Percentiles rank a stretch among this genome's conserved stretches.
These are phyloP conservation scores for Mamestra brassicae DNA, from an alignment of 2,888 invertebrate genomes.

Conservation along the genomic window DNA sequence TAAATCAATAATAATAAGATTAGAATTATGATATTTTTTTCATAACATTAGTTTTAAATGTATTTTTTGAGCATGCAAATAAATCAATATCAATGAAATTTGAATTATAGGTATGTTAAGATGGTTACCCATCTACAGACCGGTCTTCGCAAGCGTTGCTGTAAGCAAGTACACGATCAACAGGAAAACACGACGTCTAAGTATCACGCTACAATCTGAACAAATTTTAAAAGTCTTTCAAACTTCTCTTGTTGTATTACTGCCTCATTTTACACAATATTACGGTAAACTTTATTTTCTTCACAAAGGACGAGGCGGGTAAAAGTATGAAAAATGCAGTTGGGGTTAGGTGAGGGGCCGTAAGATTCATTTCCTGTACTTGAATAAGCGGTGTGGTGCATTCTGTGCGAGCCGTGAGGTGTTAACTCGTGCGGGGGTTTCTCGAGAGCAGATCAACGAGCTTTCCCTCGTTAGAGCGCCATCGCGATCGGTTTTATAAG, in stretches of 20 bases:
- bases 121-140: too few relatives aligned
- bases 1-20: too few relatives aligned
- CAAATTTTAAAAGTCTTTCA: conserved; percentile 28
- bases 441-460: conserved; percentile 62
- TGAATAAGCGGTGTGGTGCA: conserved; percentile 64
- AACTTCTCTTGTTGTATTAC: not conserved
- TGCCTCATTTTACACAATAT: conserved; percentile 38
- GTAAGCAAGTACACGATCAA: not conserved
- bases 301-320: conserved; percentile 62
- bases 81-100: too few relatives aligned
- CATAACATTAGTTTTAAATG: too few relatives aligned
- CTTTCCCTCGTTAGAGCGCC: conserved; percentile 59
- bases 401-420: conserved; percentile 60
- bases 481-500: conserved; percentile 57
- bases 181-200: conserved; percentile 10
- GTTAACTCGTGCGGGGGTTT: conserved; percentile 57
- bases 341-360: conserved; percentile 44
- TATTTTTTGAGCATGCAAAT: too few relatives aligned
- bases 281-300: conserved; percentile 45
- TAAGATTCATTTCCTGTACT: conserved; percentile 67
- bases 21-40: too few relatives aligned
- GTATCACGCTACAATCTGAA: conserved; percentile 29
- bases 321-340: conserved; percentile 69
- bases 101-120: too few relatives aligned
- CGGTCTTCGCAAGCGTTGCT: too few relatives aligned